phyloP scores from a whole-genome alignment of 2,888 invertebrate genomes.

The Ophion obscuratus region DNA sequence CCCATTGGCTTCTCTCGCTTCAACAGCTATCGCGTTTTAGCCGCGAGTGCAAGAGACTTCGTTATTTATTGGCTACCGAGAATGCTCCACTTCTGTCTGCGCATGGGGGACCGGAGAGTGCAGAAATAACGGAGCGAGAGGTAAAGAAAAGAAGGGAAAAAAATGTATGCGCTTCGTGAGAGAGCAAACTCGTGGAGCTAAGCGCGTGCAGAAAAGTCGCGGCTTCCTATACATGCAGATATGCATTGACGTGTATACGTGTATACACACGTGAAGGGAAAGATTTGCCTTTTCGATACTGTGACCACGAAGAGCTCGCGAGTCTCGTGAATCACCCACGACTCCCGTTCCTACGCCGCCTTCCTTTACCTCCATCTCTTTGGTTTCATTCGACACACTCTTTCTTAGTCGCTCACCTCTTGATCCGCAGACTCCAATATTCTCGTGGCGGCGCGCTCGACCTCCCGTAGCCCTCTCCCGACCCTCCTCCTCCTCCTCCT shows the following conservation, averaged over 20 bases:
- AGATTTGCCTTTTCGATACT: constrained; percentile 68
- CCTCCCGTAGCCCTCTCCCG: not conserved
- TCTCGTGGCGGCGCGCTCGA: constrained; percentile 41
- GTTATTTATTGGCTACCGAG: constrained; percentile 58
- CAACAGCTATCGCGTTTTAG: constrained; percentile 56
- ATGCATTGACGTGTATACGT: constrained; percentile 1
- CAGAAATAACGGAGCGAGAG: constrained; percentile 32
- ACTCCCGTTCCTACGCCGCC: constrained; percentile 53
- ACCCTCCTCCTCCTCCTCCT: not conserved
- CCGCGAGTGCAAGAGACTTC: constrained; percentile 48
- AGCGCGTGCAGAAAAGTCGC: constrained; percentile 51
- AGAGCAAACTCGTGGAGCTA: constrained; percentile 56
- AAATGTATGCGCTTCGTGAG: constrained; percentile 63
- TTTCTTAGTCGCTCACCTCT: constrained; percentile 15
- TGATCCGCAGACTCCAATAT: constrained; percentile 22
- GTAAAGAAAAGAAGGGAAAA: constrained; percentile 4
- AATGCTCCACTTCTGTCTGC: constrained; percentile 68
- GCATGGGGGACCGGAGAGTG: constrained; percentile 16
- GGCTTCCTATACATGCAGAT: constrained; percentile 40
- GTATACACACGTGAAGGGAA: constrained; percentile 42
- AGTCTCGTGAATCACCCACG: constrained; percentile 60
- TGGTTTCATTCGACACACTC: constrained; percentile 53
- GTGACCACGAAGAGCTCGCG: constrained; percentile 66
- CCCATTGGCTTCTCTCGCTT: constrained; percentile 11
- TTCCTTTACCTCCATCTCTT: constrained; percentile 51